phyloP scores from a whole-genome alignment of 2,888 invertebrate genomes.

The Taenaris catops region DNA sequence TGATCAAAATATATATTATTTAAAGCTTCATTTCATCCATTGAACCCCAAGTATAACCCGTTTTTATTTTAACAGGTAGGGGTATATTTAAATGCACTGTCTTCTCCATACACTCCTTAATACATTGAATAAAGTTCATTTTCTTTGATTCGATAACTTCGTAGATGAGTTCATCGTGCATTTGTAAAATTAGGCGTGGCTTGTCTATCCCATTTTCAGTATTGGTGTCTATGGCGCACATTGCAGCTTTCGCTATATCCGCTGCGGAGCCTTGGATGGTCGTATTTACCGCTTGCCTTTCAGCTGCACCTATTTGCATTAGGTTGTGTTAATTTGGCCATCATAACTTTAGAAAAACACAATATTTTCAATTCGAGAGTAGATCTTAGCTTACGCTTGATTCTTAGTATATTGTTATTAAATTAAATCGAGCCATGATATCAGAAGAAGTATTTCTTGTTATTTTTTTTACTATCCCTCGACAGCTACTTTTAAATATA shows the following conservation, averaged over 20 bases:
- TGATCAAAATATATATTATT: no score
- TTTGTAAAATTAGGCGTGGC: slow-evolving; percentile 89
- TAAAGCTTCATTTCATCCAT: slow-evolving; percentile 38
- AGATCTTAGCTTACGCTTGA: no score
- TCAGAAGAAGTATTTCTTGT: no score
- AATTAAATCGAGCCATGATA: no score
- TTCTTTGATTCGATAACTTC: slow-evolving; percentile 86
- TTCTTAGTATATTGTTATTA: no score
- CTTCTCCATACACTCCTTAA: slow-evolving; percentile 90
- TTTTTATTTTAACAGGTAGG: slow-evolving; percentile 93
- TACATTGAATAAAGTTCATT: slow-evolving; percentile 76
- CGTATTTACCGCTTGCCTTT: slow-evolving; percentile 98
- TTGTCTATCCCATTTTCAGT: slow-evolving; percentile 41
- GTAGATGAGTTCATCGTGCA: slow-evolving; percentile 98
- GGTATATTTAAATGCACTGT: slow-evolving; percentile 86
- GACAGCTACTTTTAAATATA: no score
- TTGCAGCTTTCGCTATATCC: slow-evolving; percentile 95
- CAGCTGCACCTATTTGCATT: slow-evolving; percentile 84
- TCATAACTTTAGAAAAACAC: no score
- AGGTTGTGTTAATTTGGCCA: no score
- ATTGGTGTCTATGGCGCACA: slow-evolving; percentile 86
- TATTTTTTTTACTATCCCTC: no score
- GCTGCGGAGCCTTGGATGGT: slow-evolving; percentile 98
- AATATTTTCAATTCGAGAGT: no score
- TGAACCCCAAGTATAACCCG: slow-evolving; percentile 90